These are phyloP conservation scores for Caenorhabditis sp. DNA, from an alignment of 2,888 invertebrate genomes.

Conservation along the genomic window DNA sequence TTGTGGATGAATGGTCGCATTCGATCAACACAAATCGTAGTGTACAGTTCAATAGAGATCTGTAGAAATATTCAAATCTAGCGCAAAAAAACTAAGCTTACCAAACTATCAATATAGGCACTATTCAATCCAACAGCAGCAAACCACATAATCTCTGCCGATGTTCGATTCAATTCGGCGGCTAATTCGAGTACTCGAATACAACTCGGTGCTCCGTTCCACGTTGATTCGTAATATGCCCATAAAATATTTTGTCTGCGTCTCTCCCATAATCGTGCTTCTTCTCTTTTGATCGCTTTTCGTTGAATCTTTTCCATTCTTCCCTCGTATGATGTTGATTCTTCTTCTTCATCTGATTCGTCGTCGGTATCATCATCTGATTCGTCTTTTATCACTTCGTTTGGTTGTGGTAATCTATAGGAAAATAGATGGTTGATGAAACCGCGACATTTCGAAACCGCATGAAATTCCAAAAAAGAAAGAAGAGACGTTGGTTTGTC, in stretches of 20 bases:
- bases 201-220: conserved; percentile 53
- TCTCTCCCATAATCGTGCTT: conserved; percentile 51
- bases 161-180: conserved; percentile 52
- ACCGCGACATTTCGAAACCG: too few relatives aligned
- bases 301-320: conserved; percentile 35
- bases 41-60: conserved; percentile 60
- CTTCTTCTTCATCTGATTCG: conserved; percentile 34
- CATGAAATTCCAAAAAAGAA: too few relatives aligned
- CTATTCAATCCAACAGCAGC: conserved; percentile 63
- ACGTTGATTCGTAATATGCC: conserved; percentile 62
- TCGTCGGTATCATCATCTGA: conserved; percentile 39
- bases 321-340: conserved; percentile 22
- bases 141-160: conserved; percentile 62
- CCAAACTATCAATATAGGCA: conserved; percentile 52
- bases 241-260: conserved; percentile 54
- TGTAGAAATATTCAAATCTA: conserved; percentile 2
- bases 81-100: conserved; percentile 6
- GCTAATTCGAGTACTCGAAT: conserved; percentile 60
- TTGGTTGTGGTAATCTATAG: conserved; percentile 31
- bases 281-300: conserved; percentile 44
- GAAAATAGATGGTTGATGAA: too few relatives aligned
- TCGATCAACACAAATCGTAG: conserved; percentile 53
- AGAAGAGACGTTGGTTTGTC: too few relatives aligned
- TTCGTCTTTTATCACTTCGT: conserved; percentile 32
- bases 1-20: conserved; percentile 55